Conservation (phyloP, 2,888 invertebrate genomes). For the Oscheius sp. region DNA sequence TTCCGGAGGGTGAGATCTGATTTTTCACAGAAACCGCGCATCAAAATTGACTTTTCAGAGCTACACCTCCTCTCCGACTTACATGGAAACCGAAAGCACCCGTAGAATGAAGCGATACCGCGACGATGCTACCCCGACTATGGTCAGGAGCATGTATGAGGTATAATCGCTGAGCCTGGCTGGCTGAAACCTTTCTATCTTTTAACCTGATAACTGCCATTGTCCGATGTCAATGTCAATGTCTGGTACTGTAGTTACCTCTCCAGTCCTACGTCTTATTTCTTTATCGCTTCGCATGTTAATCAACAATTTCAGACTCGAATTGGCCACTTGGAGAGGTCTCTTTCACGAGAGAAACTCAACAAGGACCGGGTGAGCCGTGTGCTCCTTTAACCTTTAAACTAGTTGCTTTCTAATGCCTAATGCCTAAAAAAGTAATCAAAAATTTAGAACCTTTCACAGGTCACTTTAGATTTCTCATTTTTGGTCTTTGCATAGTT, state of each 20-base stretch:
- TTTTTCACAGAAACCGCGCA: background rate
- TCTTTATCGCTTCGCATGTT: constrained; percentile 21
- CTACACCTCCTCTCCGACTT: constrained; percentile 53
- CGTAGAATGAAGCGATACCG: constrained; percentile 52
- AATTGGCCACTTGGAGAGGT: constrained; percentile 68
- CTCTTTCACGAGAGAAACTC: constrained; percentile 66
- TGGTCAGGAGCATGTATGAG: constrained; percentile 63
- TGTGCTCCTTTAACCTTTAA: constrained; percentile 17
- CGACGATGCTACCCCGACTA: constrained; percentile 46
- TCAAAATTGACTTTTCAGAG: constrained; percentile 54
- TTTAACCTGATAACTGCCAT: too few relatives aligned
- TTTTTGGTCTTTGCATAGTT: background rate
- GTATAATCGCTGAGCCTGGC: constrained; percentile 30
- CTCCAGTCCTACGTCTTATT: constrained; percentile 10
- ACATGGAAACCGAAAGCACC: constrained; percentile 53
- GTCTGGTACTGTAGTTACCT: background rate
- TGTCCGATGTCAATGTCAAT: constrained; percentile 5
- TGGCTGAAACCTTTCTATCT: background rate
- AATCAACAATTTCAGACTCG: constrained; percentile 59
- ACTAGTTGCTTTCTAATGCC: constrained; percentile 18
- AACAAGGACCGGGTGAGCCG: constrained; percentile 66
- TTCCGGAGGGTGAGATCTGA: constrained; percentile 33
- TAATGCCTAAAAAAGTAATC: background rate
- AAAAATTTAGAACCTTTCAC: background rate
- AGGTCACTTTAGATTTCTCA: background rate